Evolutionary conservation across 2,888 invertebrate genomes (phyloP), one percentile per base, ranked within the genome.

Genomic region (Mythimna ferrago): DNA sequence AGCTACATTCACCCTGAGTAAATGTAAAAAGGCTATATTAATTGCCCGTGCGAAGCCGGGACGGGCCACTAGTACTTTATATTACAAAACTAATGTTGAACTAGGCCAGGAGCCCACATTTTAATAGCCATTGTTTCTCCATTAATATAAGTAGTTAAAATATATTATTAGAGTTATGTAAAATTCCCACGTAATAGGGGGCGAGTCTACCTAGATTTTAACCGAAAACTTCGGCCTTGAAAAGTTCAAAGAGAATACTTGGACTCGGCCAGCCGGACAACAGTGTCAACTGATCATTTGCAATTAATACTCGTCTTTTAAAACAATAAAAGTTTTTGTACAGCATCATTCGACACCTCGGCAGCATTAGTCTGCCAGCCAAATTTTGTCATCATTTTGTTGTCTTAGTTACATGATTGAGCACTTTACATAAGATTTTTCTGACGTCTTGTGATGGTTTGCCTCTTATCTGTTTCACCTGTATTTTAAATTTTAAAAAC

Each of bases 291-390:
- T 57, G 48, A 69, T 57, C 56, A 66, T 51, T 48, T 38, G n/a
- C 48, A 67, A 72, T 58, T 65, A 48, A 61, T 58, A 64, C 7
- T 53, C 21, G 11, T 48, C 26, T 67, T 78, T 57, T 44, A 64
- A 76, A 76, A 70, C 51, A 71, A 51, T 62, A 54, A 51, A 65
- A 44, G 26, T 61, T 38, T 69, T 38, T 58, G 7, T 54, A 54
- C 63, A 35, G 26, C 56, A 21, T 83, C 80, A 66, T 57, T 80
- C 66, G 63, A 69, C 83, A 79, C 68, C 32, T 57, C 16, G 16
- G 11, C 53, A 21, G 14, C 62, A 71, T 75, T 57, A 64, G 66
- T 48, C 7, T 68, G 10, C n/a, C 51, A 57, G 76, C 63, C 80
- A 79, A 80, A 6, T 21, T n/a, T 67, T 69, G 70, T 63, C 10